A percentile compares a stretch with the other conserved stretches of the same genome.
phyloP scores from a whole-genome alignment of 1,140 invertebrate species.

The Procambarus virginalis region DNA sequence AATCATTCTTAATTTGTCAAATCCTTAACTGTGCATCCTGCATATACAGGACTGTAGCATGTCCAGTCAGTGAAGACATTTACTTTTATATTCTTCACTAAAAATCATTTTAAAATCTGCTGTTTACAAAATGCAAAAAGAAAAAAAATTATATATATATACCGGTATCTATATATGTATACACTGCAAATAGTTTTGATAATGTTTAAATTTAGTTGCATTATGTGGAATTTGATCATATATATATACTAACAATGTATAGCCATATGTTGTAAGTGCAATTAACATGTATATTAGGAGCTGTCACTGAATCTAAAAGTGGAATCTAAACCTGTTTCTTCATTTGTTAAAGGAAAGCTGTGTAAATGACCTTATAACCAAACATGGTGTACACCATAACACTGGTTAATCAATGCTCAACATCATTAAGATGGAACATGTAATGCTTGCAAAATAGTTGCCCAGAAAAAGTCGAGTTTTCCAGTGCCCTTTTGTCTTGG shows the following conservation, averaged over 20 bases:
- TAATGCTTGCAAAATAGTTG: constrained; percentile 10
- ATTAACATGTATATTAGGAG: background rate
- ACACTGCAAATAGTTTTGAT: background rate
- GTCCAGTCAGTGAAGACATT: no score
- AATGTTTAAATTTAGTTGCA: no score
- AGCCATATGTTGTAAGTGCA: background rate
- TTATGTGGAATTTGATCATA: no score
- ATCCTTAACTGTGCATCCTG: no score
- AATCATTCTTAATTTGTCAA: no score
- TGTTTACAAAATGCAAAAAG: no score
- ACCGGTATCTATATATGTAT: no score
- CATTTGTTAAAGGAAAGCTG: background rate
- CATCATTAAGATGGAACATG: constrained; percentile 2
- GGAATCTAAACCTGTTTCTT: background rate
- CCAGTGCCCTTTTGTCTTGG: constrained; percentile 38
- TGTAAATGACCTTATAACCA: constrained; percentile 3
- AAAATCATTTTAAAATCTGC: no score
- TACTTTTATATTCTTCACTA: no score
- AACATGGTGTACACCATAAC: constrained; percentile 26
- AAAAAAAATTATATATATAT: background rate
- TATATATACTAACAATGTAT: background rate
- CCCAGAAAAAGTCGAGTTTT: constrained; percentile 5
- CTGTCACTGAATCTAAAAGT: background rate
- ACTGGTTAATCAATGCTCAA: constrained; percentile 3
- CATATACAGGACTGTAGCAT: no score